Conservation (phyloP, 2,797 vertebrate genomes). For the Artibeus jamaicensis region DNA sequence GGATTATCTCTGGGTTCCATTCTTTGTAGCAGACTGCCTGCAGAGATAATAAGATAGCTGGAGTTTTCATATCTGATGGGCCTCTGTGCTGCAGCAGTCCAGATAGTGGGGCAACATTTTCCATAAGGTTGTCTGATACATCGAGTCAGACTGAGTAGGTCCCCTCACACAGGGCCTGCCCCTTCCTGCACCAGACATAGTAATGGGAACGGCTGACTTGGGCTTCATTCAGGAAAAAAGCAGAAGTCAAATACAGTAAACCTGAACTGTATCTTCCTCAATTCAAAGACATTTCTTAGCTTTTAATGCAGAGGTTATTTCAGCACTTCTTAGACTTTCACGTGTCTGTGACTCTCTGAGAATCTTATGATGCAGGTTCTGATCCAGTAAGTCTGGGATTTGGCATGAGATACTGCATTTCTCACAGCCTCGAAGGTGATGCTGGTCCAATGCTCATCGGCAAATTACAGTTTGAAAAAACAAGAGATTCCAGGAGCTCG, state of each 20-base stretch:
- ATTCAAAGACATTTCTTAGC: not conserved
- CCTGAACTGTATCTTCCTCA: not conserved
- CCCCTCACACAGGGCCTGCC: not conserved
- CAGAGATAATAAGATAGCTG: constrained; percentile 68
- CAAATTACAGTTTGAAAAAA: not conserved
- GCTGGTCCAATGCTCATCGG: not conserved
- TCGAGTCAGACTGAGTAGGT: not conserved
- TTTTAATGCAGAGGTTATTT: not conserved
- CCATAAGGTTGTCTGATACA: not conserved
- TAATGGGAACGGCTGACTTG: not conserved
- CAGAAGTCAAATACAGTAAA: not conserved
- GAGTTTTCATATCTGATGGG: constrained; percentile 66
- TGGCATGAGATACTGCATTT: not conserved
- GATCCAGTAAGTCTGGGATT: not conserved
- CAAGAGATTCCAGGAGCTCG: not conserved
- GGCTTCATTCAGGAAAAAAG: not conserved
- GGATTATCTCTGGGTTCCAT: constrained; percentile 51
- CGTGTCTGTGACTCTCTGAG: not conserved
- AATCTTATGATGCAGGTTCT: not conserved
- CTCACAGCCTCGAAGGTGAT: not conserved
- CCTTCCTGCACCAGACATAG: not conserved
- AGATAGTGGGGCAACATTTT: constrained; percentile 8
- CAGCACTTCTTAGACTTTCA: not conserved
- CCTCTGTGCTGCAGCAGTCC: not conserved
- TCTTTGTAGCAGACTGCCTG: constrained; percentile 48